These are phyloP conservation scores for Capra hircus DNA, from an alignment of 2,113 vertebrate species.

Conservation along the genomic window DNA sequence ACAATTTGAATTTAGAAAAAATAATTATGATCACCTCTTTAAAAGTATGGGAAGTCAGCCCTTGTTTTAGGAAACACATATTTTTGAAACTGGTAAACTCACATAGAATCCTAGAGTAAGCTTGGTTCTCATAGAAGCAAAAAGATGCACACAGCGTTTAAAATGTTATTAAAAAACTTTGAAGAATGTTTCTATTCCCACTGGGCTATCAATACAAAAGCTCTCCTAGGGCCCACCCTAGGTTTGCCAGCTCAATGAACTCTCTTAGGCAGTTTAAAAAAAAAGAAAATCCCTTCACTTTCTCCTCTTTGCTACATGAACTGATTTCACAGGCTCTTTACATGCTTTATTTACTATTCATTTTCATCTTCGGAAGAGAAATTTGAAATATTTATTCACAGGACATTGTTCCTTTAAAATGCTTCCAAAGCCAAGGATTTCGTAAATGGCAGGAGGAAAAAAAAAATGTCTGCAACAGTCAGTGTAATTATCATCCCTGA, in stretches of 20 bases:
- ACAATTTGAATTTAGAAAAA: neutral
- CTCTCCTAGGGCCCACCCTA: neutral
- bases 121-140: neutral
- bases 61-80: neutral
- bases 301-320: constrained; percentile 11
- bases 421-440: constrained; percentile 47
- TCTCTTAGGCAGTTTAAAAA: neutral
- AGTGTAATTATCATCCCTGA: constrained; percentile 48
- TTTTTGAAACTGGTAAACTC: constrained; percentile 28
- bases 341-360: constrained; percentile 75
- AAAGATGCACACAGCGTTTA: neutral
- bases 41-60: neutral
- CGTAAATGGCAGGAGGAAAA: constrained; percentile 58
- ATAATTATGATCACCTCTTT: neutral
- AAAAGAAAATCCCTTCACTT: neutral
- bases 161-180: constrained; percentile 9
- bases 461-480: constrained; percentile 29
- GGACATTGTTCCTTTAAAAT: constrained; percentile 72
- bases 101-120: neutral
- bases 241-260: neutral
- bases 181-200: constrained; percentile 14
- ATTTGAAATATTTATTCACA: constrained; percentile 77
- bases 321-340: constrained; percentile 66
- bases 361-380: constrained; percentile 71
- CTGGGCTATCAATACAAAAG: neutral